Base-by-base conservation (phyloP, 2,888 invertebrate genomes). In the Fragum fragum region DNA sequence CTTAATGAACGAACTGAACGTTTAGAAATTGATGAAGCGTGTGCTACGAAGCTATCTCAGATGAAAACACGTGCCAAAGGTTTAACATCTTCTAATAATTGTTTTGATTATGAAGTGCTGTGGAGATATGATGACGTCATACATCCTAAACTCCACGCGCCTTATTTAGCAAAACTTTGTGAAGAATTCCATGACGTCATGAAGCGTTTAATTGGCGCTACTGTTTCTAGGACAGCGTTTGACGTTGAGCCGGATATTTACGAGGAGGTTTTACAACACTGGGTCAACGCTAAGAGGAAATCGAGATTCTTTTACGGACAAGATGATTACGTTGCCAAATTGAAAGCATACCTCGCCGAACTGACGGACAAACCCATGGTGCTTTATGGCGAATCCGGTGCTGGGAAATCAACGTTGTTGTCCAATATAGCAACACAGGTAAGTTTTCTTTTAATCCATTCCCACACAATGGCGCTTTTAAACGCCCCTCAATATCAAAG, bases 91-190 rank as follows among this genome's bases (percentile, higher is more conserved):
- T 76, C 83, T 14, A 79, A 81, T 16, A 92, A 91, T 81, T 84
- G 85, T 5, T 59, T 86, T 18, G 84, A 85, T n/a, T 91, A 91
- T 61, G 88, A 90, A 32, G 91, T 94, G 0, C 80, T 94, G 59
- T 94, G 94, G 94, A 87, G 92, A 42, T 93, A 91, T 72, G 92
- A 93, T 73, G 90, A 92, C 42, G 94, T 93, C 75, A 92, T 94
- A 61, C 85, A 90, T 59, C 90, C 90, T 0, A 81, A 87, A 28
- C 89, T 92, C 11, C 94, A 94, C 83, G 87, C 89, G 9, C 89
- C 90, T 11, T 94, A 94, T 74, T 78, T 94, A 36, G 76, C 88
- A n/a, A 86, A 91, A 28, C 81, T 94, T 6, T 89, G 90, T 68
- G 76, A 83, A 3, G 78, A 90, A 16, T 82, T 93, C 21, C 73